Percentiles rank a stretch among this genome's conserved stretches.
These are phyloP conservation scores for Nomada ruficornis DNA, from an alignment of 2,888 invertebrate species.

Conservation along the genomic window DNA sequence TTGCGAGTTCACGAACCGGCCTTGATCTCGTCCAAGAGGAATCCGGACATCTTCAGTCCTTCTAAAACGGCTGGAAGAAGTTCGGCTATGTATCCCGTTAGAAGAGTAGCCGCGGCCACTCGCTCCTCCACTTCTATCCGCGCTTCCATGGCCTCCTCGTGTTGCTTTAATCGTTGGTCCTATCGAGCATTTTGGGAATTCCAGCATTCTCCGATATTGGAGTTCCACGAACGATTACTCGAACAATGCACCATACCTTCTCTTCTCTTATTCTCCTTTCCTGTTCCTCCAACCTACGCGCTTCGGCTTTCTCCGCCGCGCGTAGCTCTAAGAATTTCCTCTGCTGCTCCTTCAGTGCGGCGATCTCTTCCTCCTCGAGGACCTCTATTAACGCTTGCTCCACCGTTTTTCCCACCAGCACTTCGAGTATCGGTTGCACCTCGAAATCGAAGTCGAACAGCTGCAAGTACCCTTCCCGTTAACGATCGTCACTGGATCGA, in stretches of 20 bases:
- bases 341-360: conserved; percentile 92
- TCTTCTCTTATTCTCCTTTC: conserved; percentile 89
- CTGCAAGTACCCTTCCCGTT: conserved; percentile 80
- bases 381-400: conserved; percentile 96
- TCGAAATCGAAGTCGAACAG: conserved; percentile 97
- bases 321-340: conserved; percentile 89
- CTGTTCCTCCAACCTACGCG: conserved; percentile 92
- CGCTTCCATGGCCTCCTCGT: conserved; percentile 87
- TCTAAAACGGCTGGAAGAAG: conserved; percentile 93
- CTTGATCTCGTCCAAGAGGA: conserved; percentile 87
- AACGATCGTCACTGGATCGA: neutral
- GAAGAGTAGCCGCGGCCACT: conserved; percentile 92
- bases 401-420: conserved; percentile 94
- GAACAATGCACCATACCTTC: conserved; percentile 84
- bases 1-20: conserved; percentile 84
- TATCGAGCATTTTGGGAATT: conserved; percentile 69
- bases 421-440: conserved; percentile 95
- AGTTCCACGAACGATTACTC: no score
- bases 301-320: conserved; percentile 93
- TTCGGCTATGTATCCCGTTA: conserved; percentile 94
- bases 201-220: neutral
- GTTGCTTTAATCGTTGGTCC: conserved; percentile 90
- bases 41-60: conserved; percentile 91
- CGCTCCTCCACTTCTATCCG: conserved; percentile 92
- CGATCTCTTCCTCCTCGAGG: conserved; percentile 96